Evolutionary conservation across 2,888 invertebrate species (phyloP).

Genomic region (Drosophila paracracens): DNA sequence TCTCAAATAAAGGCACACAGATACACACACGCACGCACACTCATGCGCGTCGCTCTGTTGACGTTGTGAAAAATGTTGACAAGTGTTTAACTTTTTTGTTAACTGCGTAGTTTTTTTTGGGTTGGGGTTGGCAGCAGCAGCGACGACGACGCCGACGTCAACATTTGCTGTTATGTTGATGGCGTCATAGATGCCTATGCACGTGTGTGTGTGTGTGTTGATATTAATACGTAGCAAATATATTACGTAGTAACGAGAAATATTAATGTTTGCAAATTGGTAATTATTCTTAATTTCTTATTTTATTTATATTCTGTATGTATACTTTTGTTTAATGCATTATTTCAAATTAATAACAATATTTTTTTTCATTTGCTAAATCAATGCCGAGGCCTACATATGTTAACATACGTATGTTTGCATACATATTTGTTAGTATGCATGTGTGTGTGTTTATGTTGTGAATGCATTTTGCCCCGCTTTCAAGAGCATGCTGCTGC

Average conservation of each 20-base stretch:
- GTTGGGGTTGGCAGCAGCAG: slow-evolving; percentile 49
- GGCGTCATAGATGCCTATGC: slow-evolving; percentile 65
- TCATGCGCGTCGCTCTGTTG: slow-evolving; percentile 66
- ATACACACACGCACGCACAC: slow-evolving; percentile 15
- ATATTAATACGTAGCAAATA: not conserved
- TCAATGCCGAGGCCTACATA: slow-evolving; percentile 22
- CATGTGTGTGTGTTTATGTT: slow-evolving; percentile 20
- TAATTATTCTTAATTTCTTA: not conserved
- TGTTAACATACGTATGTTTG: not conserved
- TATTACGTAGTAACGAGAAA: not conserved
- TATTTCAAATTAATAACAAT: slow-evolving; percentile 40
- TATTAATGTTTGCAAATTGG: not conserved
- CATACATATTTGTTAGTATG: not conserved
- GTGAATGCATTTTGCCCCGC: slow-evolving; percentile 59
- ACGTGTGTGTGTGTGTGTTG: not conserved
- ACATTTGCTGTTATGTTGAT: slow-evolving; percentile 65
- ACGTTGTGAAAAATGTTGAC: slow-evolving; percentile 72
- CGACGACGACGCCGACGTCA: slow-evolving; percentile 52
- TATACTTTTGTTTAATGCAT: not conserved
- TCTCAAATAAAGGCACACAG: slow-evolving; percentile 20
- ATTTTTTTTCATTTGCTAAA: slow-evolving; percentile 42
- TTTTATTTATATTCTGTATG: not conserved
- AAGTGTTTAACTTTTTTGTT: slow-evolving; percentile 71
- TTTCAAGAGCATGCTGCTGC: slow-evolving; percentile 59
- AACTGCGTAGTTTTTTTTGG: slow-evolving; percentile 76